These are phyloP conservation scores for Ictalurus furcatus DNA, from an alignment of 2,113 vertebrate species.

Conservation along the genomic window DNA sequence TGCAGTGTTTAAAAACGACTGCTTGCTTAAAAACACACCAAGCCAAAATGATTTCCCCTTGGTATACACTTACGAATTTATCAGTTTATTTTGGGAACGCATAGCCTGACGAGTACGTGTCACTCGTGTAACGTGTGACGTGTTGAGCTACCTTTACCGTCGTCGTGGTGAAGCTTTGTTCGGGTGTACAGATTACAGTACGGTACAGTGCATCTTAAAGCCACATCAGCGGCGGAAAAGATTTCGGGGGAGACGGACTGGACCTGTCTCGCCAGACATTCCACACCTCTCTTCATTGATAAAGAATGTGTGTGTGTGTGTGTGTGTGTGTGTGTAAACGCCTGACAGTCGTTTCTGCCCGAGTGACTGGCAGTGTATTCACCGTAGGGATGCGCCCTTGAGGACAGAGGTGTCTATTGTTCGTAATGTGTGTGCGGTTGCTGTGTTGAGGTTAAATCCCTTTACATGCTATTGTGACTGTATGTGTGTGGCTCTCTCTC, in stretches of 20 bases:
- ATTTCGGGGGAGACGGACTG: not conserved
- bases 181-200: not conserved
- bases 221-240: not conserved
- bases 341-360: not conserved
- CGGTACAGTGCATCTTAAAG: not conserved
- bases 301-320: not conserved
- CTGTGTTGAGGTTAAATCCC: constrained; percentile 3
- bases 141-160: no score
- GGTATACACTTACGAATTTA: not conserved
- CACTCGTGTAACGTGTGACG: not conserved
- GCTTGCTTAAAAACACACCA: not conserved
- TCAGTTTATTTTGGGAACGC: no score
- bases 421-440: constrained; percentile 2
- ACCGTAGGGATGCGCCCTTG: not conserved
- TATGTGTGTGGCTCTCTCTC: not conserved
- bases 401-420: constrained; percentile 33
- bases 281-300: not conserved
- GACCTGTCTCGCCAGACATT: constrained; percentile 7
- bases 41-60: not conserved
- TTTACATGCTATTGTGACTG: constrained; percentile 1
- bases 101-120: not conserved
- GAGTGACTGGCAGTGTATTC: not conserved
- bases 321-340: no score
- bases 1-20: not conserved
- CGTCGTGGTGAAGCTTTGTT: not conserved